A percentile compares a stretch with the other conserved stretches of the same genome.
Evolutionary conservation across 2,888 invertebrate species (phyloP).

Genomic region (Pycnomerus fuliginosus): DNA sequence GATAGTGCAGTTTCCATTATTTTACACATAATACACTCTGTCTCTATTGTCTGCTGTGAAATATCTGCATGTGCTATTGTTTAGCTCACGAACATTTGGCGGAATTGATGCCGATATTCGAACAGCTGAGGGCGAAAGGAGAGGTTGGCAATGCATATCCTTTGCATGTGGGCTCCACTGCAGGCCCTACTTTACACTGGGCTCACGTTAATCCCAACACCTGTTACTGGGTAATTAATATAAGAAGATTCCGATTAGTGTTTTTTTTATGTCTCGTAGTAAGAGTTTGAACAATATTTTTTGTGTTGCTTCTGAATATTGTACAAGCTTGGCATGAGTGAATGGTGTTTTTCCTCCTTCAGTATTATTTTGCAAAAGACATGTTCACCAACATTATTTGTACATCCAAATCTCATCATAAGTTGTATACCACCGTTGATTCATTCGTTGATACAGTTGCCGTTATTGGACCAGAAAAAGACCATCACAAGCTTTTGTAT

Average conservation of each 20-base stretch:
- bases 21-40: slow-evolving; percentile 7
- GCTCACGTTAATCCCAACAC: slow-evolving; percentile 56
- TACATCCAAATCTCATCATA: slow-evolving; percentile 2
- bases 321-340: slow-evolving; percentile 6
- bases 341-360: slow-evolving; percentile 10
- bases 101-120: slow-evolving; percentile 95
- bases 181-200: slow-evolving; percentile 67
- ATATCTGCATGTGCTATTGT: slow-evolving; percentile 32
- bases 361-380: slow-evolving; percentile 18
- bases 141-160: slow-evolving; percentile 90
- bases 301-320: slow-evolving; percentile 2
- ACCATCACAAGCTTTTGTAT: slow-evolving; percentile 60
- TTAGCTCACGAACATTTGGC: slow-evolving; percentile 92
- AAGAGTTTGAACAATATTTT: no score
- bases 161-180: slow-evolving; percentile 77
- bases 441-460: slow-evolving; percentile 50
- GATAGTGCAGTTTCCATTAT: background rate
- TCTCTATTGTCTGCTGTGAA: slow-evolving; percentile 22
- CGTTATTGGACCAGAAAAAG: slow-evolving; percentile 59
- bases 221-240: slow-evolving; percentile 77
- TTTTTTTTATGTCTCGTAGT: no score
- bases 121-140: slow-evolving; percentile 87
- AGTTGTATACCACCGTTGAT: slow-evolving; percentile 5
- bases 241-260: no score
- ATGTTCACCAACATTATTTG: slow-evolving; percentile 1